These are phyloP conservation scores for Tetramorium simillimum DNA, from an alignment of 1,140 invertebrate species.

Conservation along the genomic window DNA sequence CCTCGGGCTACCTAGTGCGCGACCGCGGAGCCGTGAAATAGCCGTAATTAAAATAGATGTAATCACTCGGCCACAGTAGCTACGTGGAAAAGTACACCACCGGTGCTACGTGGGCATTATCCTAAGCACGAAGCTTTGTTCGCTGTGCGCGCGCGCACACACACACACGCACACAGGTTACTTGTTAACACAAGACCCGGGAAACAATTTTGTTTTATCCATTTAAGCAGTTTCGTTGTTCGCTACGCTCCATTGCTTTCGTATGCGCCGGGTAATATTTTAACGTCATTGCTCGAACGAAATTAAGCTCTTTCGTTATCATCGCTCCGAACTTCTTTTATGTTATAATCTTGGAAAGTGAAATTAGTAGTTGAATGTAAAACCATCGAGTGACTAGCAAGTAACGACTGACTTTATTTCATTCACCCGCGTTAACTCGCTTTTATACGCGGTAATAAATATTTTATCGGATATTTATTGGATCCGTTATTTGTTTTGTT, in stretches of 20 bases:
- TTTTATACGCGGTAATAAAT: neutral
- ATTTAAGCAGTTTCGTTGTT: conserved; percentile 47
- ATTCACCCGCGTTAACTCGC: neutral
- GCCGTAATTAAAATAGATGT: conserved; percentile 72
- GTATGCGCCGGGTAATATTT: conserved; percentile 31
- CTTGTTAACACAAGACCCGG: conserved; percentile 33
- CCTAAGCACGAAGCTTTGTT: conserved; percentile 8
- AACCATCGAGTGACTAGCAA: neutral
- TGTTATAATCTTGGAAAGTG: neutral
- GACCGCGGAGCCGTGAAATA: conserved; percentile 61
- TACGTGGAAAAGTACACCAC: conserved; percentile 1
- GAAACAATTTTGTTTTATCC: conserved; percentile 57
- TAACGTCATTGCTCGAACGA: conserved; percentile 6
- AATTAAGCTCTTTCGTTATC: neutral
- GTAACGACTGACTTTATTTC: neutral
- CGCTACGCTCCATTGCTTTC: conserved; percentile 38
- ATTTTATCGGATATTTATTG: neutral
- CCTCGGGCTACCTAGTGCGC: neutral
- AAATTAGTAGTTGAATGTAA: neutral
- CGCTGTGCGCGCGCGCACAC: neutral
- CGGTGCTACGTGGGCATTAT: neutral
- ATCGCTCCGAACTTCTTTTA: neutral
- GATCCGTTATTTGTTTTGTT: neutral
- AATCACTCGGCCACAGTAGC: conserved; percentile 60
- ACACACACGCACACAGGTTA: neutral